phyloP scores from a whole-genome alignment of 2,797 vertebrate species.

The Sebastes cheni region DNA sequence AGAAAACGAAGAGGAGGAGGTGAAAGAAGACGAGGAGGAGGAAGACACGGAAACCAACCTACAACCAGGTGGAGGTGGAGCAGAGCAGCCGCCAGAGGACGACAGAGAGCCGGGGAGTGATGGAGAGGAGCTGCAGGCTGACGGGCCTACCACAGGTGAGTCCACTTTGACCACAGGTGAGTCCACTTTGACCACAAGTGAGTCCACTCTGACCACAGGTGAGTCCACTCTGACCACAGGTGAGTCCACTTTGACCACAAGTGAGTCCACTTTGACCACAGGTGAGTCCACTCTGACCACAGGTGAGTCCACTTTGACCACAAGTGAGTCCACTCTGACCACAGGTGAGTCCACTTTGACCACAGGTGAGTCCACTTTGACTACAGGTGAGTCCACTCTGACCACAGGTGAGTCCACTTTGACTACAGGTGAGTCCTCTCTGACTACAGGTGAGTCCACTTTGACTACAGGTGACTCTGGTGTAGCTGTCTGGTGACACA shows the following conservation, averaged over 20 bases:
- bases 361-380: too few species aligned
- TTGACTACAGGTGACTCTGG: too few species aligned
- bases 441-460: too few species aligned
- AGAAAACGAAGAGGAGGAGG: background rate
- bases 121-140: background rate
- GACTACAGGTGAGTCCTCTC: too few species aligned
- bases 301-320: background rate
- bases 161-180: background rate
- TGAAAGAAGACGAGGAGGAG: background rate
- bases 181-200: background rate
- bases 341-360: background rate
- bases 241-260: background rate
- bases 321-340: background rate
- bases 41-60: background rate
- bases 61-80: background rate
- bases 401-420: too few species aligned
- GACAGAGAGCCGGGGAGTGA: background rate
- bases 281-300: background rate
- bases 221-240: background rate
- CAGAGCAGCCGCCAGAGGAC: slow-evolving; percentile 12
- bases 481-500: too few species aligned
- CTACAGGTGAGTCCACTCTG: too few species aligned
- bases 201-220: background rate
- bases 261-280: background rate
- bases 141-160: slow-evolving; percentile 17